Evolutionary conservation across 2,113 vertebrate genomes (phyloP).

Genomic region (Grammomys surdaster): DNA sequence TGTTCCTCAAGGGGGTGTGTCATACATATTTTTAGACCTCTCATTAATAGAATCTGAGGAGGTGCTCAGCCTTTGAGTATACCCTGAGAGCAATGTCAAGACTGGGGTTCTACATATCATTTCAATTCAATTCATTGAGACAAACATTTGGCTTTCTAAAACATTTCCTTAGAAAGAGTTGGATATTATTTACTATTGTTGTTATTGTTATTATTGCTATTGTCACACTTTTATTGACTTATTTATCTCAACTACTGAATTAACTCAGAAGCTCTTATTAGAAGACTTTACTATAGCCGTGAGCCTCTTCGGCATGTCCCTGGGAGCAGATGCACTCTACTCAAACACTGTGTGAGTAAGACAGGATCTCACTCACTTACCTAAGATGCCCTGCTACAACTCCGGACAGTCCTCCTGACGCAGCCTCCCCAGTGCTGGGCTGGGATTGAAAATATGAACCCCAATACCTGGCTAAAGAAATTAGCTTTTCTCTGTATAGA

Average conservation of each 20-base stretch:
- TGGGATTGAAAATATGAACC: background rate
- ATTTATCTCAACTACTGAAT: too few relatives aligned
- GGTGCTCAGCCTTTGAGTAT: background rate
- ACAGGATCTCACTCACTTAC: background rate
- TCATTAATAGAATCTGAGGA: background rate
- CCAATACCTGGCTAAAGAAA: background rate
- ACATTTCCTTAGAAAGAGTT: background rate
- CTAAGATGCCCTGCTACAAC: background rate
- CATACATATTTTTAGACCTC: background rate
- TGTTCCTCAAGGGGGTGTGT: background rate
- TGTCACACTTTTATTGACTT: too few relatives aligned
- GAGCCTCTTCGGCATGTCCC: too few relatives aligned
- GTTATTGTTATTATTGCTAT: background rate
- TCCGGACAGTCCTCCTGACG: background rate
- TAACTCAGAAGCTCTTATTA: too few relatives aligned
- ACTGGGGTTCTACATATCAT: background rate
- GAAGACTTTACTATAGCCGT: too few relatives aligned
- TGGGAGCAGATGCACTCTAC: too few relatives aligned
- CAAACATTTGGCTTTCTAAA: constrained; percentile 15
- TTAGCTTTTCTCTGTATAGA: background rate
- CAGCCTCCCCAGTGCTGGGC: background rate
- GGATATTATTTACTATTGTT: background rate
- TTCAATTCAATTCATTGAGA: background rate
- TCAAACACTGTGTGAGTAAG: background rate
- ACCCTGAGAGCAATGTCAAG: background rate